Base-by-base conservation (phyloP, 2,797 vertebrate species). In the Spinus pinus region DNA sequence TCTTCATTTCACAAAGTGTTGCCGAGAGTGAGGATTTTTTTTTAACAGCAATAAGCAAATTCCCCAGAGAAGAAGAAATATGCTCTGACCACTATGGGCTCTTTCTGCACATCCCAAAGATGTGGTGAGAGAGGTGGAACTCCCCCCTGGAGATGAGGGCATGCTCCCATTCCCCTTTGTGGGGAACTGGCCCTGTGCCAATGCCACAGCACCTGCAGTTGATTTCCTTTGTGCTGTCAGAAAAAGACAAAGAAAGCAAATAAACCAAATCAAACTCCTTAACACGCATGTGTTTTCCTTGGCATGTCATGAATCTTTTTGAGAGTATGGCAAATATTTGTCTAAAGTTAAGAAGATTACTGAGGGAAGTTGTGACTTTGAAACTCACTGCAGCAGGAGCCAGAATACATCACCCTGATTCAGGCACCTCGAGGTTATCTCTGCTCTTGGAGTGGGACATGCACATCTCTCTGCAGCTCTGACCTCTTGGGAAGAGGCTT, bases 341-440 rank as follows among this genome's bases (percentile, higher is more conserved):
- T 85, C 53, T 88, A 5, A 78, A 93, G 79, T 92, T 95, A 95
- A 96, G 95, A 83, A 83, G 94, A 96, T 96, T 96, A 96, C 44
- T 22, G 33, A 62, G 72, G 82, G 51, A 46, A 93, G 80, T 73
- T 93, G 58, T 94, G 94, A 90, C 92, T 97, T 95, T 93, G 92
- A 93, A 91, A 66, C 50, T 86, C 30, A 9, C 41, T 46, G 65
- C 1, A 8, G 67, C 1, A 0, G 37, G 73, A 81, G 44, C 79
- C 91, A 70, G 82, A 94, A 91, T 81, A 79, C 89, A 90, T 95
- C 91, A 81, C 37, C 58, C 91, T 78, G 72, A 31, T 83, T 7
- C 16, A 39, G 86, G 81, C 14, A 10, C 57, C 84, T 92, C 0
- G 73, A 78, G 92, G 88, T 94, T 94, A 83, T 92, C 85, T 88